These are phyloP conservation scores for Amblyteles armatorius DNA, from an alignment of 2,888 invertebrate species.

Conservation along the genomic window DNA sequence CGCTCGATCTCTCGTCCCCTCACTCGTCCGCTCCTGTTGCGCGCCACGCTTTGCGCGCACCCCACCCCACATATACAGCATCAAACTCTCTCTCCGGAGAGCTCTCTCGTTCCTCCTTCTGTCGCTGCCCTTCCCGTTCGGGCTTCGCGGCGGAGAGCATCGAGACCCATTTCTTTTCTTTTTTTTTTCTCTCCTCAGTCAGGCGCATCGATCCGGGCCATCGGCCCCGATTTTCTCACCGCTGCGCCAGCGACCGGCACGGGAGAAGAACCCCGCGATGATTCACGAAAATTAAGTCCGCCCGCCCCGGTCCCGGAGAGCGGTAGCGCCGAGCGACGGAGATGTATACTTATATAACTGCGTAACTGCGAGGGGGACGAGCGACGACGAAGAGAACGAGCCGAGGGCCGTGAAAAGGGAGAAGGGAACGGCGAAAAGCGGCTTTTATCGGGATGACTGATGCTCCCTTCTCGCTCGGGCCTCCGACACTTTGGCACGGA, in stretches of 20 bases:
- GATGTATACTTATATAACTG: constrained; percentile 3
- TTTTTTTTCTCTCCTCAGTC: constrained; percentile 11
- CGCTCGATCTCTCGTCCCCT: constrained; percentile 22
- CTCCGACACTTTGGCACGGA: constrained; percentile 6
- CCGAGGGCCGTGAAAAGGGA: background rate
- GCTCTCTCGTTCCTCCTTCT: constrained; percentile 5
- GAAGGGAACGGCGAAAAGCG: background rate
- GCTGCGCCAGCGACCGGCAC: constrained; percentile 1
- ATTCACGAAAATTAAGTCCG: constrained; percentile 71
- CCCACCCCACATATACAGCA: background rate
- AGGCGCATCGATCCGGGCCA: constrained; percentile 69
- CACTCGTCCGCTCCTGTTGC: constrained; percentile 35
- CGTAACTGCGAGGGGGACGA: constrained; percentile 1
- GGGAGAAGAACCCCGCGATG: constrained; percentile 53
- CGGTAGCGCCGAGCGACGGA: background rate
- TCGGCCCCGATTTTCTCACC: constrained; percentile 65
- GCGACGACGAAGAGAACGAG: background rate
- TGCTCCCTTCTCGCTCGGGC: constrained; percentile 2
- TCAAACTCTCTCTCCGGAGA: constrained; percentile 18
- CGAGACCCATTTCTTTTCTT: constrained; percentile 41
- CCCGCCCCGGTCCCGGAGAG: constrained; percentile 41
- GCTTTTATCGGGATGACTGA: constrained; percentile 12
- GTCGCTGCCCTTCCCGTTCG: constrained; percentile 19
- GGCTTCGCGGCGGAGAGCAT: constrained; percentile 30
- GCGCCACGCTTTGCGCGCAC: constrained; percentile 12